Conservation (phyloP, 2,113 vertebrate species). For the Elgaria multicarinata region DNA sequence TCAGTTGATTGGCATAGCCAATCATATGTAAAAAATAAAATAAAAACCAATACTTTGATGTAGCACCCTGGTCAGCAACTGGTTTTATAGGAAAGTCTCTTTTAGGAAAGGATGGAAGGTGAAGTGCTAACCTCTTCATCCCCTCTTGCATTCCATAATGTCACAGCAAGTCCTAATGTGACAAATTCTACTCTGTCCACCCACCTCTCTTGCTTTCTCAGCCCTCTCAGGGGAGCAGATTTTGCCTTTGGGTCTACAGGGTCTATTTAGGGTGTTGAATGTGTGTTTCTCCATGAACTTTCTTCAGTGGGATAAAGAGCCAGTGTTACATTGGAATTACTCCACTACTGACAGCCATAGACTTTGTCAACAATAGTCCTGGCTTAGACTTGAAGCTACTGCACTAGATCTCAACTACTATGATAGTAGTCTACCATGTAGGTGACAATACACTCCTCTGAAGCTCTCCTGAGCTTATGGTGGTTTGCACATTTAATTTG, state of each 20-base stretch:
- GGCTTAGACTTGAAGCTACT: neutral
- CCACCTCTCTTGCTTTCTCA: neutral
- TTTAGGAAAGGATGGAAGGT: too few relatives aligned
- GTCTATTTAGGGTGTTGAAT: neutral
- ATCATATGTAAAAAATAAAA: neutral
- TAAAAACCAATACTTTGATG: neutral
- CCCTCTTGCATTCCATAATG: neutral
- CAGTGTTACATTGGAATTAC: neutral
- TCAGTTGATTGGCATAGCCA: neutral
- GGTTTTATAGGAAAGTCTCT: neutral
- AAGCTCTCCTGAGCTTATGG: neutral
- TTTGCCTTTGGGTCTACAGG: neutral
- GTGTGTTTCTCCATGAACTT: too few relatives aligned
- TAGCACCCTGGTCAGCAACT: neutral
- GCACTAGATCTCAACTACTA: neutral
- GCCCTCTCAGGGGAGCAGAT: neutral
- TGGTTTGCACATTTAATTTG: neutral
- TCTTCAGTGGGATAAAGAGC: neutral
- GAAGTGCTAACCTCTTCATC: neutral
- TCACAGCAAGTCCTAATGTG: too few relatives aligned
- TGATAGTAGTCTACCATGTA: neutral
- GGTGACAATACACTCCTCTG: constrained; percentile 45
- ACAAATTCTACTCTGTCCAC: neutral
- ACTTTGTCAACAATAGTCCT: constrained; percentile 19
- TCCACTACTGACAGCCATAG: neutral